phyloP scores from a whole-genome alignment of 2,888 invertebrate genomes.

The Toxonevra muliebris region DNA sequence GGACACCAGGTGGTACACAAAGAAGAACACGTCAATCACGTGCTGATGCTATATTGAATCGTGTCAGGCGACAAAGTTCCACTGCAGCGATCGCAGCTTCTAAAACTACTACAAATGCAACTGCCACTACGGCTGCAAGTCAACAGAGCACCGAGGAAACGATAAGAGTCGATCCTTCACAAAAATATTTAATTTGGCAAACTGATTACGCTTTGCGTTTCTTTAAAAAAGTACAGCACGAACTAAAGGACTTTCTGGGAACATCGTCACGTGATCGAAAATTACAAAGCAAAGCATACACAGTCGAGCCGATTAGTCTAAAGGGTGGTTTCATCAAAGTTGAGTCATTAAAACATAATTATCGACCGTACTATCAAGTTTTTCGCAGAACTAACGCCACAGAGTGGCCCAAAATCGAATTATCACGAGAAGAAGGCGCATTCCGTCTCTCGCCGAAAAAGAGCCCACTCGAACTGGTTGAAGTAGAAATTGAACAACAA shows the following conservation, averaged over 20 bases:
- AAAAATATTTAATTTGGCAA: conserved; percentile 68
- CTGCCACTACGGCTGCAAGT: conserved; percentile 23
- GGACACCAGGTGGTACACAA: conserved; percentile 39
- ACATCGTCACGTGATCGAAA: conserved; percentile 21
- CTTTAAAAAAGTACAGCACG: conserved; percentile 71
- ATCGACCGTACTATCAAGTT: conserved; percentile 63
- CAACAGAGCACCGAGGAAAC: conserved; percentile 3
- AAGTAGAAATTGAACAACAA: conserved; percentile 7
- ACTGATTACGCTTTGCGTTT: conserved; percentile 71
- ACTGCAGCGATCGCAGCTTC: conserved; percentile 33
- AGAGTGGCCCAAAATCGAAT: conserved; percentile 63
- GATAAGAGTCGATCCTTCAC: conserved; percentile 2
- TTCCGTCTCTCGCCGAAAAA: conserved; percentile 54
- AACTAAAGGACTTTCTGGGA: conserved; percentile 54
- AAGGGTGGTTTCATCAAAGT: conserved; percentile 78
- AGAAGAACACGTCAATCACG: conserved; percentile 64
- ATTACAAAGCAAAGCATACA: conserved; percentile 35
- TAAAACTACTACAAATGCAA: conserved; percentile 29
- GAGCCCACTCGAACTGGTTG: conserved; percentile 34
- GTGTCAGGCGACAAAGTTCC: conserved; percentile 67
- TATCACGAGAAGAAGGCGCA: conserved; percentile 60
- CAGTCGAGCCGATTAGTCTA: conserved; percentile 68
- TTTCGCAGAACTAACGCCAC: conserved; percentile 54
- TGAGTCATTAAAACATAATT: conserved; percentile 65
- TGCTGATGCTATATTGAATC: conserved; percentile 84